Base-by-base conservation (phyloP, 2,888 invertebrate species). In the Lasioglossum marginatum region DNA sequence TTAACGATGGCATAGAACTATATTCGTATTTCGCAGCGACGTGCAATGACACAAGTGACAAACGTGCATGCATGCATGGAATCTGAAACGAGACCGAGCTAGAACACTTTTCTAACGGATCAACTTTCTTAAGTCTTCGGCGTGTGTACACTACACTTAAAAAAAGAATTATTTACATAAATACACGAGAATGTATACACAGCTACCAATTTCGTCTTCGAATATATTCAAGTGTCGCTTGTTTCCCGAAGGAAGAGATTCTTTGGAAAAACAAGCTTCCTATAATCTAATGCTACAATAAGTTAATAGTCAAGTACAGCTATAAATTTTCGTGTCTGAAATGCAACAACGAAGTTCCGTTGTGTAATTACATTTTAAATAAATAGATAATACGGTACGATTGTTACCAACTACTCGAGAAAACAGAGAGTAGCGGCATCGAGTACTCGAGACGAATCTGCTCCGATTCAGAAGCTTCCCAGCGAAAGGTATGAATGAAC, bases 31-130 rank as follows among this genome's bases (percentile, higher is more conserved):
- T 81, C 68, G 82, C 79, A 43, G 57, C 34, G 45, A 8, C 48
- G 82, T 79, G 79, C 77, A 82, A 82, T 66, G 79, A 82, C 77
- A 66, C 34, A 63, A 16, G 34, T 27, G 75, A n/a, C 76, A 60
- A 68, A 60, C 31, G 60, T 19, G 4, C 14, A 34, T 60, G 27
- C 72, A 66, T 34, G 78, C 79, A 23, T 23, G 37, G 86, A 81
- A 82, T 85, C n/a, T 71, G 34, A 74, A 85, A 76, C 43, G 31
- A 77, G 45, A 27, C 14, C 43, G 52, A 31, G 76, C 8, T 3
- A 16, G 27, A 27, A 60, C 19, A 66, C 8, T 34, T 66, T 66
- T 66, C 19, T 31, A 66, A 66, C 19, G 6, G 16, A 10, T 19
- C 19, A 34, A 16, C 66, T 34, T 66, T 31, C 31, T 66, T 31